Evolutionary conservation across 1,140 invertebrate species (phyloP).

Genomic region (Atta texana): DNA sequence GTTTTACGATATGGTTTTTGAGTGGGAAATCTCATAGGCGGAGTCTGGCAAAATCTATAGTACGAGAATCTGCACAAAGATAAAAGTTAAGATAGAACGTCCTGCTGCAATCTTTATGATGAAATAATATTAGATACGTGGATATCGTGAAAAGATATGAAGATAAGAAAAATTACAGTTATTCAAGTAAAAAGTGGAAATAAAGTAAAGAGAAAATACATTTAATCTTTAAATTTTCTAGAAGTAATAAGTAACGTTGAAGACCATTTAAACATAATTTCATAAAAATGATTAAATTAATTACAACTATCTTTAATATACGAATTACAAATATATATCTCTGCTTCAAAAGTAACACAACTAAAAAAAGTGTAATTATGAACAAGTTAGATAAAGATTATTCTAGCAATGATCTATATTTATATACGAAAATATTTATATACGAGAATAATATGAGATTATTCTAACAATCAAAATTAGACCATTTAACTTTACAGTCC

Average conservation of each 20-base stretch:
- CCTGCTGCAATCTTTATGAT: slow-evolving; percentile 22
- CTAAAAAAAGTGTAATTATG: too few species aligned
- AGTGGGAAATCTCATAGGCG: slow-evolving; percentile 62
- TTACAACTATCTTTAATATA: not conserved
- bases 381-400: too few species aligned
- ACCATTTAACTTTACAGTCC: too few species aligned
- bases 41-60: not conserved
- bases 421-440: too few species aligned
- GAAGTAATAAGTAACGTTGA: not conserved
- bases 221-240: not conserved
- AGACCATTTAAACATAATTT: not conserved
- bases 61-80: slow-evolving; percentile 11
- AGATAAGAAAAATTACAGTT: not conserved
- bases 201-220: not conserved
- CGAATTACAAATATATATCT: not conserved
- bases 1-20: slow-evolving; percentile 53
- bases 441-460: too few species aligned
- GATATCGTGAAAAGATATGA: not conserved
- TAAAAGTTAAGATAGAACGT: slow-evolving; percentile 14
- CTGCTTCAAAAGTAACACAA: too few species aligned
- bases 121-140: not conserved
- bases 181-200: not conserved
- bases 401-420: too few species aligned
- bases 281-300: not conserved
- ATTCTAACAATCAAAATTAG: too few species aligned